Evolutionary conservation across 2,888 invertebrate species (phyloP).

Genomic region (Alloplasta piceator): DNA sequence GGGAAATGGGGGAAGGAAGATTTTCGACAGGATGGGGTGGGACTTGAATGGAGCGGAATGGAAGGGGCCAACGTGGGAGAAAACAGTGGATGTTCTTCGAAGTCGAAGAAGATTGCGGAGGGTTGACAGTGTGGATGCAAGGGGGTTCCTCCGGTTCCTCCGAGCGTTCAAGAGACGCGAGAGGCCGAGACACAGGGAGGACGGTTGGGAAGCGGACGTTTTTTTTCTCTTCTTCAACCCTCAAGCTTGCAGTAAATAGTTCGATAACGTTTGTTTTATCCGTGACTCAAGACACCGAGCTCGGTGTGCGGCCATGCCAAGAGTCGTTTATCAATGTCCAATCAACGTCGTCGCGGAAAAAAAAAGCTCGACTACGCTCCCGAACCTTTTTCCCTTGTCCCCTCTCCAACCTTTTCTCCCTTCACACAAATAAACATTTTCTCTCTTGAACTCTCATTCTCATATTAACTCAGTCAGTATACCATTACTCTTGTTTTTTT

Average conservation of each 20-base stretch:
- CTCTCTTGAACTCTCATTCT: constrained; percentile 7
- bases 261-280: constrained; percentile 79
- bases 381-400: constrained; percentile 49
- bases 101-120: constrained; percentile 62
- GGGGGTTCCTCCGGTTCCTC: constrained; percentile 15
- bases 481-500: constrained; percentile 27
- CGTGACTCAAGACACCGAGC: constrained; percentile 66
- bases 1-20: constrained; percentile 5
- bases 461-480: constrained; percentile 24
- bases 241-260: constrained; percentile 64
- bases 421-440: background rate
- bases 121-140: background rate
- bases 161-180: constrained; percentile 32
- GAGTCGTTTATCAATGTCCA: constrained; percentile 80
- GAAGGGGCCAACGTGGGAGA: constrained; percentile 21
- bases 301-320: constrained; percentile 61
- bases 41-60: constrained; percentile 8
- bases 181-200: constrained; percentile 24
- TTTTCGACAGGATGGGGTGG: constrained; percentile 4
- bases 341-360: constrained; percentile 74
- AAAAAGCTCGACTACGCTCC: constrained; percentile 55
- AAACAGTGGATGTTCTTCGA: constrained; percentile 46
- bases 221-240: constrained; percentile 43
- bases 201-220: constrained; percentile 31
- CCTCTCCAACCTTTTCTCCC: constrained; percentile 19